Evolutionary conservation across 2,888 invertebrate genomes (phyloP).

Genomic region (Cynaeus angustus): DNA sequence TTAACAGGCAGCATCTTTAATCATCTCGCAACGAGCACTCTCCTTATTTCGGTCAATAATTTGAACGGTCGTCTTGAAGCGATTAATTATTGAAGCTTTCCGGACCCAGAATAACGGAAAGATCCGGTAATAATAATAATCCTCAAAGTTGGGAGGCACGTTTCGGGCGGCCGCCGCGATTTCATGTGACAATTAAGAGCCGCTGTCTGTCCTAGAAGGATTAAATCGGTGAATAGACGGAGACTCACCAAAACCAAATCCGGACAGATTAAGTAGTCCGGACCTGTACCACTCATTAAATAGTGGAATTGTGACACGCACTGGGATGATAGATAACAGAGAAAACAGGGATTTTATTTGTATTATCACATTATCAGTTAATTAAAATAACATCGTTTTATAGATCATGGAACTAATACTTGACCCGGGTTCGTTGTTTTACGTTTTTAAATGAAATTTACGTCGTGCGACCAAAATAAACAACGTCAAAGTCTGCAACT

Average conservation of each 20-base stretch:
- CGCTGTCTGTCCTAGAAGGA: constrained; percentile 51
- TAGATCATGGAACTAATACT: too few species aligned
- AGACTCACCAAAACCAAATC: constrained; percentile 39
- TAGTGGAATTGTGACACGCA: background rate
- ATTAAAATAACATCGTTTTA: too few species aligned
- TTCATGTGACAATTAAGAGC: constrained; percentile 54
- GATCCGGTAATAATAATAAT: constrained; percentile 39
- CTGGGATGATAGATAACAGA: too few species aligned
- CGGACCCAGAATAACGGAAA: constrained; percentile 31
- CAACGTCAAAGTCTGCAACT: constrained; percentile 42
- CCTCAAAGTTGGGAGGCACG: constrained; percentile 28
- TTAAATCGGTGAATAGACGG: constrained; percentile 49
- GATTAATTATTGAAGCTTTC: constrained; percentile 38
- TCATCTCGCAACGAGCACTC: constrained; percentile 8
- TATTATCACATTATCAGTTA: too few species aligned
- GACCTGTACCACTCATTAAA: constrained; percentile 9
- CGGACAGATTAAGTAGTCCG: constrained; percentile 33
- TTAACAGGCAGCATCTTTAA: constrained; percentile 16
- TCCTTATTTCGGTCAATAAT: constrained; percentile 19
- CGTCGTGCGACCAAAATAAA: constrained; percentile 34
- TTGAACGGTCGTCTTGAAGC: constrained; percentile 27
- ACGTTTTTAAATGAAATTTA: constrained; percentile 43
- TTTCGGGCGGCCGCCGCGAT: constrained; percentile 24
- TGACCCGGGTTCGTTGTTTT: background rate
- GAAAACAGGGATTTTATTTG: too few species aligned